Evolutionary conservation across 2,113 vertebrate genomes (phyloP).

Genomic region (Neopipo cinnamomea): DNA sequence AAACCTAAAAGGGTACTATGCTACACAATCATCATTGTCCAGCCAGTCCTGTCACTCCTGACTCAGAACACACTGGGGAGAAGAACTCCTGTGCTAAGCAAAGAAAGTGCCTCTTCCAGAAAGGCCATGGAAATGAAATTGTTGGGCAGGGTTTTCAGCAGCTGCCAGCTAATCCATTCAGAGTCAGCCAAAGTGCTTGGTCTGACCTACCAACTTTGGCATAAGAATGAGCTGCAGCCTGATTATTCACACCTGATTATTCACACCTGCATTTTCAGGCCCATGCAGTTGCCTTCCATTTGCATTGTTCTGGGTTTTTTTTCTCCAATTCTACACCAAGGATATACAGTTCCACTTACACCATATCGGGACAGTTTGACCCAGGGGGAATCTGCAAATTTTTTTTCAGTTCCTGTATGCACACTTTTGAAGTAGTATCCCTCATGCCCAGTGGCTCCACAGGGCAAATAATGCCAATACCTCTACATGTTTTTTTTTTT

Average conservation of each 20-base stretch:
- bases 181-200: conserved; percentile 30
- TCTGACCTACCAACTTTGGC: conserved; percentile 40
- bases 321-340: neutral
- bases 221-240: neutral
- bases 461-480: neutral
- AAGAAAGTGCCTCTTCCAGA: conserved; percentile 55
- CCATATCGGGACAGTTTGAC: neutral
- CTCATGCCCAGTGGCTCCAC: neutral
- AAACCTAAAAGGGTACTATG: conserved; percentile 57
- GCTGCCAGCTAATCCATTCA: conserved; percentile 36
- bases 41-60: conserved; percentile 4
- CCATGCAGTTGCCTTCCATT: neutral
- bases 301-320: neutral
- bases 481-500: too few species aligned
- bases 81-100: conserved; percentile 50
- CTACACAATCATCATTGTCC: conserved; percentile 53
- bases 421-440: neutral
- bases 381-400: neutral
- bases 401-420: neutral
- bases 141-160: conserved; percentile 56
- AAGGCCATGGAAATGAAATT: conserved; percentile 63
- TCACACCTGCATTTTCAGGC: neutral
- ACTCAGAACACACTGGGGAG: conserved; percentile 39
- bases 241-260: neutral
- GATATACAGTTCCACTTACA: neutral